Evolutionary conservation across 2,113 vertebrate species (phyloP), one percentile per base, ranked within the genome.

Genomic region (Benitochromis conjunctus): DNA sequence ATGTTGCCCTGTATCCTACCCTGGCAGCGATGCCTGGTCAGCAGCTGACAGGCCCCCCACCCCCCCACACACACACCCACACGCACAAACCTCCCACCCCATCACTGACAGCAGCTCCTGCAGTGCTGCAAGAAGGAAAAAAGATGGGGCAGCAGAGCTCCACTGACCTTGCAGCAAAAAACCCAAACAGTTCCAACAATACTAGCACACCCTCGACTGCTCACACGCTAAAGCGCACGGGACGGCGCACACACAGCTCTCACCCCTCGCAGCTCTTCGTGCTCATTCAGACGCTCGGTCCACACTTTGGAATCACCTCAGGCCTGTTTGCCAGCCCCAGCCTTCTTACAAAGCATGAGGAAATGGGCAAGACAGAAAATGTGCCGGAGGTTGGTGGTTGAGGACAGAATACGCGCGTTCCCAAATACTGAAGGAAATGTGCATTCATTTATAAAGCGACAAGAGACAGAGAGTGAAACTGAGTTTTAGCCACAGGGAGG

Each of bases 101-200:
- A 66, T 84, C 82, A 90, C 86, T 86, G 78, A 85, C 86, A 84
- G 89, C 89, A 71, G 34, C 76, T 88, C 88, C 89, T 85, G 88
- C 92, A 91, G 86, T 43, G 78, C 74, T 55, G 54, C 9, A 14
- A 78, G 79, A 53, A 36, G 53, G 29, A 16, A 51, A 74, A 58
- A 60, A 41, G 79, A 56, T 16, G 18, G 19, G 24, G 56, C 5
- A 10, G 38, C 7, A 9, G 81, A 4, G 38, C 56, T 80, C 58
- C 21, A 36, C 46, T 93, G 94, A 94, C 92, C 90, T 94, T 94
- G 92, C 92, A 92, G 93, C 93, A 92, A 36, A 91, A 91, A 90
- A 54, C 46, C 19, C 29, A 24, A 80, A 86, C 79, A 81, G 82
- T 62, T 81, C 66, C 60, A 92, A 56, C 71, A 16, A 58, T 77